Percentiles rank a stretch among this genome's conserved stretches.
Conservation (phyloP, 2,113 vertebrate genomes). For the Scomber scombrus region DNA sequence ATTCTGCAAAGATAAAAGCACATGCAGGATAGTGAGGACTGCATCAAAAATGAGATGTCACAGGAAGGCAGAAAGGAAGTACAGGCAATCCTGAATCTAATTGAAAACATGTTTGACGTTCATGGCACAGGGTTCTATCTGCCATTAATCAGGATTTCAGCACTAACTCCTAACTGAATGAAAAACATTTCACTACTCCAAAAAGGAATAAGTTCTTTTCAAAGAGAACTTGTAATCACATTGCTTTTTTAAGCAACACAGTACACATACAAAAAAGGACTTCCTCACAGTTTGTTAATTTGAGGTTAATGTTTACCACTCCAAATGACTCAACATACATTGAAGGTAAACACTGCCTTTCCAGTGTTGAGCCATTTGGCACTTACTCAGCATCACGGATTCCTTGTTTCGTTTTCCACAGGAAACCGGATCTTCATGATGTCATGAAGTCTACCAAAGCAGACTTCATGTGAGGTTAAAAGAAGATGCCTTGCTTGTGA, state of each 20-base stretch:
- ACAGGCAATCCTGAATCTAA: constrained; percentile 28
- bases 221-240: constrained; percentile 32
- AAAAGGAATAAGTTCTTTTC: constrained; percentile 33
- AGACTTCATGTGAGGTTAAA: constrained; percentile 28
- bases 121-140: constrained; percentile 61
- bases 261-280: constrained; percentile 45
- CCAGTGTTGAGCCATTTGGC: constrained; percentile 76
- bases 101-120: constrained; percentile 34
- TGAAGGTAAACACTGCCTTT: constrained; percentile 70
- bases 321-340: constrained; percentile 48
- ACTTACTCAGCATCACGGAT: constrained; percentile 30
- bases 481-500: background rate
- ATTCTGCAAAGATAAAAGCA: constrained; percentile 54
- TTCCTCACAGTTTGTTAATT: constrained; percentile 63
- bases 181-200: constrained; percentile 37
- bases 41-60: constrained; percentile 44
- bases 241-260: constrained; percentile 41
- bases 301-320: constrained; percentile 58
- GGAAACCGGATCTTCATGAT: constrained; percentile 25
- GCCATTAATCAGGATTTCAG: constrained; percentile 34
- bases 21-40: constrained; percentile 63
- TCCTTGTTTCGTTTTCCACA: constrained; percentile 21
- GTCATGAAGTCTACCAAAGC: constrained; percentile 11
- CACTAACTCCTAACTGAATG: background rate
- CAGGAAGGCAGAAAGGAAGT: constrained; percentile 42